Conservation (phyloP, 2,888 invertebrate genomes). For the Actias luna region DNA sequence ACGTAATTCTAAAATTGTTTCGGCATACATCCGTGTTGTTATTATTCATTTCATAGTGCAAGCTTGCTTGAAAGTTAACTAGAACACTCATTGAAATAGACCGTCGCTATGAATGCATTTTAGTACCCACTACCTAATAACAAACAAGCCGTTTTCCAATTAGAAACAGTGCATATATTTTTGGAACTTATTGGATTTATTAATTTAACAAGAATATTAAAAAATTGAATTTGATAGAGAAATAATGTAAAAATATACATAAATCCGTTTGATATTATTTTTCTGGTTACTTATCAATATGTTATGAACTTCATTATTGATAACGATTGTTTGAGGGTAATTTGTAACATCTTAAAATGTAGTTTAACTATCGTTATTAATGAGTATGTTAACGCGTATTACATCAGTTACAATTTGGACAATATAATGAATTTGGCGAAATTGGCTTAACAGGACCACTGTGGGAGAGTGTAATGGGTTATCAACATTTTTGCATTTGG, state of each 20-base stretch:
- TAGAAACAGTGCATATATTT: background rate
- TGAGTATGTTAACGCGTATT: background rate
- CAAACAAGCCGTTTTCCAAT: background rate
- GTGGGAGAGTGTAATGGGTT: constrained; percentile 22
- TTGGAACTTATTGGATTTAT: background rate
- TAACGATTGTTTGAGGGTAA: background rate
- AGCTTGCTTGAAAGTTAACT: background rate
- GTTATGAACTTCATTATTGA: background rate
- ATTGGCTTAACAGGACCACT: constrained; percentile 34
- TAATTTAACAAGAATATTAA: background rate
- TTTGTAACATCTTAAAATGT: background rate
- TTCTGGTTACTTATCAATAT: background rate
- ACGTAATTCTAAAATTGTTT: background rate
- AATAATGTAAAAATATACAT: too few relatives aligned
- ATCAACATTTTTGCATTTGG: background rate
- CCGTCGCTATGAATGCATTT: background rate
- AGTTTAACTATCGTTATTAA: background rate
- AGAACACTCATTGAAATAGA: constrained; percentile 5
- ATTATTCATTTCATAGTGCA: background rate
- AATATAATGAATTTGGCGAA: constrained; percentile 27
- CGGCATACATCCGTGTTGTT: background rate
- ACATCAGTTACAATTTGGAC: constrained; percentile 9
- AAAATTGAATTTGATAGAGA: too few relatives aligned
- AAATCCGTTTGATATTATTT: background rate
- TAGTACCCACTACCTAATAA: background rate